A percentile compares a stretch with the other conserved stretches of the same genome.
phyloP scores from a whole-genome alignment of 1,140 invertebrate genomes.

The Odontomachus brunneus region DNA sequence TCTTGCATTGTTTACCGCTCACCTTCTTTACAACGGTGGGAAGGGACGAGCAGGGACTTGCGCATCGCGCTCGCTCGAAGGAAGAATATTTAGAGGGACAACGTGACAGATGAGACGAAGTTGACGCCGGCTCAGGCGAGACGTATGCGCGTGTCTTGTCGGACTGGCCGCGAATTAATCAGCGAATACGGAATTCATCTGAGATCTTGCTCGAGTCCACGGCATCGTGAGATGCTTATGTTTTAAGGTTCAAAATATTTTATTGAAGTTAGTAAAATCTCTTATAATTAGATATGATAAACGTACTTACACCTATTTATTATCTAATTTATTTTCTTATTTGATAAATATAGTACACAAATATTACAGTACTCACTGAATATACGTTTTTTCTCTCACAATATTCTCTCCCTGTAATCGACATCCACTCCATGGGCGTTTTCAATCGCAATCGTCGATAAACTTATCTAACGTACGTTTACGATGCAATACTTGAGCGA shows the following conservation, averaged over 20 bases:
- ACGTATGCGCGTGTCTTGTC: neutral
- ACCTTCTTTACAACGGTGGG: constrained; percentile 4
- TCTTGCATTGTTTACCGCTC: constrained; percentile 28
- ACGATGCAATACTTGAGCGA: neutral
- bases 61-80: constrained; percentile 27
- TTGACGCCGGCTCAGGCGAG: constrained; percentile 14
- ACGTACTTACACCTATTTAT: no score
- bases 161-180: constrained; percentile 15
- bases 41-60: no score
- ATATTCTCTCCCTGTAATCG: neutral
- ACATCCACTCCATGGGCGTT: neutral
- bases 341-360: no score
- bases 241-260: no score
- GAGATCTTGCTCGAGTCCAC: neutral
- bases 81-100: constrained; percentile 41
- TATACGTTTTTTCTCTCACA: no score
- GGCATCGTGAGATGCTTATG: no score
- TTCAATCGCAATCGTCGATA: neutral
- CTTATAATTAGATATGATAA: no score
- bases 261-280: no score
- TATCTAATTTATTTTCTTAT: no score
- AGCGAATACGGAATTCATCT: constrained; percentile 40
- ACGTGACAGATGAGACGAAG: constrained; percentile 2
- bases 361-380: no score
- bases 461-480: neutral